Percentiles rank a stretch among this genome's conserved stretches.
Evolutionary conservation across 2,113 vertebrate species (phyloP).

Genomic region (Phaethornis superciliosus): DNA sequence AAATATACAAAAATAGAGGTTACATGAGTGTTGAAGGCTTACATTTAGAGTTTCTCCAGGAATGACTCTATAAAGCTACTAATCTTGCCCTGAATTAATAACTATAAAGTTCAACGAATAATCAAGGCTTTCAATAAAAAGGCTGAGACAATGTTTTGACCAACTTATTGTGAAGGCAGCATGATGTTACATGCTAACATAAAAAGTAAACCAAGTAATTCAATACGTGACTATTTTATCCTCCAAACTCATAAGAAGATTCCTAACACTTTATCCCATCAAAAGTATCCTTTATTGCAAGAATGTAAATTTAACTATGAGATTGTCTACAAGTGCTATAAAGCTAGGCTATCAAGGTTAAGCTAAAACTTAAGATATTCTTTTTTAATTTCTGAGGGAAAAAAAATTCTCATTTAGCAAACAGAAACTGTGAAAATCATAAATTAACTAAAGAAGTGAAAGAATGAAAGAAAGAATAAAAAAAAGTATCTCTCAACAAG

Average conservation of each 20-base stretch:
- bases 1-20: not conserved
- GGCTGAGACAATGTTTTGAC: not conserved
- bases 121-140: not conserved
- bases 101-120: not conserved
- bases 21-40: not conserved
- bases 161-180: not conserved
- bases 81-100: not conserved
- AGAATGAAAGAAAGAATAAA: not conserved
- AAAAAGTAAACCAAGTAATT: not conserved
- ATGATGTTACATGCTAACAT: not conserved
- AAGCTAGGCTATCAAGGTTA: not conserved
- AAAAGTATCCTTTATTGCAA: not conserved
- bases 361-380: not conserved
- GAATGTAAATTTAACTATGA: not conserved
- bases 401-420: not conserved
- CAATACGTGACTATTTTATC: not conserved
- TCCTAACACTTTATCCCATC: not conserved
- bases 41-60: not conserved
- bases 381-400: not conserved
- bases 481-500: not conserved
- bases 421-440: not conserved
- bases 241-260: not conserved
- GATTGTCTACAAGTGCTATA: not conserved
- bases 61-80: not conserved
- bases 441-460: not conserved